phyloP scores from a whole-genome alignment of 2,113 vertebrate genomes.

The Rhinolophus ferrumequinum region DNA sequence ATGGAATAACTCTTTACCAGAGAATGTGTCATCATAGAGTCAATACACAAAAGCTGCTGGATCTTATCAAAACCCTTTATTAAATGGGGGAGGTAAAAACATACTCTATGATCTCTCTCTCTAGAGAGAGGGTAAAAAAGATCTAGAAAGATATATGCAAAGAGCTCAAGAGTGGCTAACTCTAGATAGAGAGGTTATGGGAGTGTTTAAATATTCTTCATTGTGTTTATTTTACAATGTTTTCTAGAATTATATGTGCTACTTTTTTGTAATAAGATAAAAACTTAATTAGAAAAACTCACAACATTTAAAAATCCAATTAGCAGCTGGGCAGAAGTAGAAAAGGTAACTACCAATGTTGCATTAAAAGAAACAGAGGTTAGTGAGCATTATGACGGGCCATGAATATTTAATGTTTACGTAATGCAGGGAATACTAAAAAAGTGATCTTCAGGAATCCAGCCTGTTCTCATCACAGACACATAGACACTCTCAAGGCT shows the following conservation, averaged over 20 bases:
- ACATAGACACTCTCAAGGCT: background rate
- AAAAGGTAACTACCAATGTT: background rate
- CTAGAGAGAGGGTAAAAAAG: background rate
- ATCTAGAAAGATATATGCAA: background rate
- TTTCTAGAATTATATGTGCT: background rate
- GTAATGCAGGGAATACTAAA: background rate
- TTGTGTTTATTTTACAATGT: background rate
- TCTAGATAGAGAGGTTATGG: background rate
- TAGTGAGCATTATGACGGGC: background rate
- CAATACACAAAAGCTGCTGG: background rate
- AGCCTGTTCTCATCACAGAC: background rate
- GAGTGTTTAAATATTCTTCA: background rate
- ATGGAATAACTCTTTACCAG: background rate
- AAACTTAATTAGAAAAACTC: conserved; percentile 33
- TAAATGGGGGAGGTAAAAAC: background rate
- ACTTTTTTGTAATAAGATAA: background rate
- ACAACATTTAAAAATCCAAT: conserved; percentile 58
- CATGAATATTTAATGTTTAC: conserved; percentile 43
- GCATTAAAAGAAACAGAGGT: conserved; percentile 42
- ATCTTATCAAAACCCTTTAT: background rate
- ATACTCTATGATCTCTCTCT: background rate
- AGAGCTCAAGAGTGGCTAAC: background rate
- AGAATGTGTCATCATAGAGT: background rate
- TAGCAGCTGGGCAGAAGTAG: conserved; percentile 47
- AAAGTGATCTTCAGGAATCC: background rate